Conservation (phyloP, 2,888 invertebrate genomes). For the Papilio gigon region DNA sequence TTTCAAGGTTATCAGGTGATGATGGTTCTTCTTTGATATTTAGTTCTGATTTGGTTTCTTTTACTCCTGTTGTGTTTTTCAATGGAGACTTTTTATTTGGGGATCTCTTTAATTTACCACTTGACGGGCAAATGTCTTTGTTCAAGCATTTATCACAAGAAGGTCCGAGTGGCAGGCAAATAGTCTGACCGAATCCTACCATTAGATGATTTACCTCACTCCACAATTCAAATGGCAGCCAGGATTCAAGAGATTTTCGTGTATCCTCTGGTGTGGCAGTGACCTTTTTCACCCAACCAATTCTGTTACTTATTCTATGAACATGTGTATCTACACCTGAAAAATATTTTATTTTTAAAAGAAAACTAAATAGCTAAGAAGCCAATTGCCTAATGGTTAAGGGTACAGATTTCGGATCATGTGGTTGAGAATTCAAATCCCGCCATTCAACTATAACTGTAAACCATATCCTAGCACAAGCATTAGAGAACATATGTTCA, state of each 20-base stretch:
- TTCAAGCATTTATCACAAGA: slow-evolving; percentile 93
- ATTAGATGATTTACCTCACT: slow-evolving; percentile 93
- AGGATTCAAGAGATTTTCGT: slow-evolving; percentile 89
- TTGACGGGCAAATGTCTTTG: slow-evolving; percentile 89
- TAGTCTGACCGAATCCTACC: slow-evolving; percentile 98
- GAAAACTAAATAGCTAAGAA: too few relatives aligned
- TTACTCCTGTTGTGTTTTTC: slow-evolving; percentile 48
- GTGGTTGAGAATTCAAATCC: too few relatives aligned
- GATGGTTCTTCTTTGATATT: slow-evolving; percentile 26
- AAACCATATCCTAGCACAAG: too few relatives aligned
- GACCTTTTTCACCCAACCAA: slow-evolving; percentile 90
- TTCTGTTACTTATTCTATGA: slow-evolving; percentile 95
- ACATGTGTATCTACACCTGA: slow-evolving; percentile 98
- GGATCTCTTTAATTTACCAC: slow-evolving; percentile 66
- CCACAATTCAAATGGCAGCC: slow-evolving; percentile 95
- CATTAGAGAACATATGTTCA: too few relatives aligned
- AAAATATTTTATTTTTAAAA: slow-evolving; percentile 45
- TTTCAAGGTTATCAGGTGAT: slow-evolving; percentile 7
- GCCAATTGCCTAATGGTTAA: too few relatives aligned
- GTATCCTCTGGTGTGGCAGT: slow-evolving; percentile 95
- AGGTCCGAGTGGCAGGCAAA: slow-evolving; percentile 92
- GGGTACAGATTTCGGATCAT: too few relatives aligned
- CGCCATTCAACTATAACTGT: too few relatives aligned
- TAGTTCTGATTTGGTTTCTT: slow-evolving; percentile 40
- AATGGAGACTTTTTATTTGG: slow-evolving; percentile 64